phyloP scores from a whole-genome alignment of 2,888 invertebrate species.

The Quadriops clusia region DNA sequence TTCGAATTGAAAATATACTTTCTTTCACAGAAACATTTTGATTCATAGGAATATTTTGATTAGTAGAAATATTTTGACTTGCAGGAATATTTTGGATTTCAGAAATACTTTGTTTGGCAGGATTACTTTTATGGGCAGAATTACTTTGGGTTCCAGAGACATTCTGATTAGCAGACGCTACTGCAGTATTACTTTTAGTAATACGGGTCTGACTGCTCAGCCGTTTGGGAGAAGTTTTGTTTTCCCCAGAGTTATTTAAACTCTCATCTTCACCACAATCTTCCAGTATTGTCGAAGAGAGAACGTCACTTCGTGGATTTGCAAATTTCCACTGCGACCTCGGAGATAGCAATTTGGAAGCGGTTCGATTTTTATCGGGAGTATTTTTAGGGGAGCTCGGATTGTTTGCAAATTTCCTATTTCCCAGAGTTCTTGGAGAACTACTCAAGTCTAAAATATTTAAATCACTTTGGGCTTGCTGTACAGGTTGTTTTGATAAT shows the following conservation, averaged over 20 bases:
- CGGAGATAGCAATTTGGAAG: slow-evolving; percentile 53
- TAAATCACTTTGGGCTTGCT: slow-evolving; percentile 27
- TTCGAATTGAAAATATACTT: too few species aligned
- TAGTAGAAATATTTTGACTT: too few species aligned
- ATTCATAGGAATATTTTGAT: too few species aligned
- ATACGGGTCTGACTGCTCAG: slow-evolving; percentile 12
- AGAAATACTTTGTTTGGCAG: too few species aligned
- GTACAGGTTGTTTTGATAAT: slow-evolving; percentile 46
- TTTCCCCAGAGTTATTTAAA: slow-evolving; percentile 48
- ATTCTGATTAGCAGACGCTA: too few species aligned
- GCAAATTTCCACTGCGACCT: slow-evolving; percentile 62
- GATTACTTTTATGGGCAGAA: too few species aligned
- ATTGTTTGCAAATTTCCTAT: slow-evolving; percentile 43
- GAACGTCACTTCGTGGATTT: slow-evolving; percentile 67
- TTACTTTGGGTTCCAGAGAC: too few species aligned
- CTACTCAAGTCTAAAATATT: slow-evolving; percentile 59
- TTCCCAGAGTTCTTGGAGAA: slow-evolving; percentile 57
- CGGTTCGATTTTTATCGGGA: slow-evolving; percentile 28
- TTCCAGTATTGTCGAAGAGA: slow-evolving; percentile 78
- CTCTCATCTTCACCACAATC: slow-evolving; percentile 71
- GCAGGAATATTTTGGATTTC: too few species aligned
- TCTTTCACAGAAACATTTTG: too few species aligned
- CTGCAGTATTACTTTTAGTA: slow-evolving; percentile 11
- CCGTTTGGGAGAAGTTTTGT: slow-evolving; percentile 29
- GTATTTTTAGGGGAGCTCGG: slow-evolving; percentile 42